Percentiles rank a stretch among this genome's conserved stretches.
Evolutionary conservation across 2,113 vertebrate genomes (phyloP).

Genomic region (Capreolus pygargus): DNA sequence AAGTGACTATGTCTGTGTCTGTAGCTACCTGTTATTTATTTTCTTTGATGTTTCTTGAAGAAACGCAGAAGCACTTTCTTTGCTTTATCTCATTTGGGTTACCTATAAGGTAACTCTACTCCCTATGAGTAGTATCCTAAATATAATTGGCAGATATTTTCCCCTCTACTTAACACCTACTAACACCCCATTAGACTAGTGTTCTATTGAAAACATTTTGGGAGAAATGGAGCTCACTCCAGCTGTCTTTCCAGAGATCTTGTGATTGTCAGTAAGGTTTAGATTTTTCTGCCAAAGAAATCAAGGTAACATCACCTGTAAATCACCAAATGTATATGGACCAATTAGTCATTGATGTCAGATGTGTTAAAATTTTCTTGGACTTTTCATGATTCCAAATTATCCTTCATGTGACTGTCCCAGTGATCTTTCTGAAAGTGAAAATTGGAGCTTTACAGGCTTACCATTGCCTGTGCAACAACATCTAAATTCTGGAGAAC

Average conservation of each 20-base stretch:
- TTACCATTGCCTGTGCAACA: background rate
- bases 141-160: background rate
- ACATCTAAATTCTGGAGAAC: background rate
- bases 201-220: background rate
- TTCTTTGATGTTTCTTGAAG: background rate
- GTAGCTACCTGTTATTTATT: background rate
- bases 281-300: conserved; percentile 22
- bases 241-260: background rate
- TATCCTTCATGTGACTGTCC: background rate
- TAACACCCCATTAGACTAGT: background rate
- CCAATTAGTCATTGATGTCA: background rate
- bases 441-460: background rate
- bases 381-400: background rate
- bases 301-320: background rate
- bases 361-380: background rate
- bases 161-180: background rate
- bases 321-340: background rate
- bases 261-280: background rate
- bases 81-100: background rate
- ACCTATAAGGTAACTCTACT: background rate
- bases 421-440: background rate
- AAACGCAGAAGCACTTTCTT: background rate
- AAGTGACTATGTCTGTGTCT: background rate
- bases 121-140: background rate
- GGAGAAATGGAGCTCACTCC: background rate